phyloP scores from a whole-genome alignment of 2,888 invertebrate genomes.

The Orthosia gothica region DNA sequence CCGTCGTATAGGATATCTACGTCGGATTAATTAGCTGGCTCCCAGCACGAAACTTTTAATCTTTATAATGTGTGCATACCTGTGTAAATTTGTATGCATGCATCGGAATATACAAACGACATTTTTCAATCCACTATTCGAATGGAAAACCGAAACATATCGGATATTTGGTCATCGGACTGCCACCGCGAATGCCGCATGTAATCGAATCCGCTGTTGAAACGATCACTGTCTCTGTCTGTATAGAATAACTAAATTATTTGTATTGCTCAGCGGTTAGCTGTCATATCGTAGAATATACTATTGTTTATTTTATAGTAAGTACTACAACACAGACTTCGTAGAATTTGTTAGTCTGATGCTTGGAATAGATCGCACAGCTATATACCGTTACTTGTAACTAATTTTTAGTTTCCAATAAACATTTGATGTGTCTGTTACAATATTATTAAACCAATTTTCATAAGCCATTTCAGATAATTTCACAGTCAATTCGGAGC shows the following conservation, averaged over 20 bases:
- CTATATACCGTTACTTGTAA: not conserved
- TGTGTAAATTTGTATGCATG: slow-evolving; percentile 51
- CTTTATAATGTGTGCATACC: slow-evolving; percentile 77
- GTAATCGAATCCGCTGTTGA: slow-evolving; percentile 83
- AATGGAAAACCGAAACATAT: slow-evolving; percentile 78
- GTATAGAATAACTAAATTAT: slow-evolving; percentile 78
- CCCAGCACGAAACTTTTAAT: slow-evolving; percentile 81
- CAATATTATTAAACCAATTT: not conserved
- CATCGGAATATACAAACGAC: slow-evolving; percentile 57
- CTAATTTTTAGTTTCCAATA: not conserved
- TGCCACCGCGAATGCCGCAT: slow-evolving; percentile 79
- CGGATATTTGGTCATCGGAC: slow-evolving; percentile 80
- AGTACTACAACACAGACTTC: not conserved
- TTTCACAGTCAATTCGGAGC: not conserved
- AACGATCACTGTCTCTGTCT: slow-evolving; percentile 75
- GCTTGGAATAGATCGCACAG: slow-evolving; percentile 16
- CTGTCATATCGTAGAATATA: slow-evolving; percentile 51
- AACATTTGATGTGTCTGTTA: not conserved
- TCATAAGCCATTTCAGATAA: not conserved
- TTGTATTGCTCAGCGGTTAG: slow-evolving; percentile 67
- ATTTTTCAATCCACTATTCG: slow-evolving; percentile 79
- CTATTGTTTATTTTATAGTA: slow-evolving; percentile 32
- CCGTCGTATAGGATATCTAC: slow-evolving; percentile 76
- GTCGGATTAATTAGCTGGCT: slow-evolving; percentile 84
- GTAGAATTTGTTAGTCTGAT: slow-evolving; percentile 7